phyloP scores from a whole-genome alignment of 2,797 vertebrate genomes.

The Ctenosaura bakeri region DNA sequence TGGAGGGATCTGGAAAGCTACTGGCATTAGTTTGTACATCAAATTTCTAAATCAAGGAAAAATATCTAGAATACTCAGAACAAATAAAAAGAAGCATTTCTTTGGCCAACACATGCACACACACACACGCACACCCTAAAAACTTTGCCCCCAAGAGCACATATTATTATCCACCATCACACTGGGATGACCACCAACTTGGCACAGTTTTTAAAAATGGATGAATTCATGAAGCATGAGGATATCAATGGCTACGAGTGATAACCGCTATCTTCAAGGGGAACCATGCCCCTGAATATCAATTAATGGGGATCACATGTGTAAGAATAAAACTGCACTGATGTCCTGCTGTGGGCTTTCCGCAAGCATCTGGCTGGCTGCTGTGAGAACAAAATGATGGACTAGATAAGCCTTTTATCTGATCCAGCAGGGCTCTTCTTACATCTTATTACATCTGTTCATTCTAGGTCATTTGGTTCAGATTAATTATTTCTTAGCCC shows the following conservation, averaged over 20 bases:
- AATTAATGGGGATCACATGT: neutral
- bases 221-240: neutral
- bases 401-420: neutral
- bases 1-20: neutral
- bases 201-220: neutral
- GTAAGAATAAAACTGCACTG: neutral
- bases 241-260: neutral
- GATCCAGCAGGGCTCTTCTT: neutral
- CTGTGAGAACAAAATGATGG: neutral
- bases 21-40: neutral
- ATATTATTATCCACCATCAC: neutral
- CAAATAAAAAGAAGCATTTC: neutral
- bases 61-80: neutral
- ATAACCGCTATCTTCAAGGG: neutral
- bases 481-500: neutral
- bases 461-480: neutral
- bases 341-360: neutral
- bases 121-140: neutral
- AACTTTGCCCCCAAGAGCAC: neutral
- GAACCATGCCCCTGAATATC: neutral
- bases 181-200: neutral
- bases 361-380: neutral
- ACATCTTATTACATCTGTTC: neutral
- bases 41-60: neutral
- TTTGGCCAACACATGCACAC: neutral